Evolutionary conservation across 2,113 vertebrate genomes (phyloP), one percentile per base, ranked within the genome.

Genomic region (Meriones unguiculatus): DNA sequence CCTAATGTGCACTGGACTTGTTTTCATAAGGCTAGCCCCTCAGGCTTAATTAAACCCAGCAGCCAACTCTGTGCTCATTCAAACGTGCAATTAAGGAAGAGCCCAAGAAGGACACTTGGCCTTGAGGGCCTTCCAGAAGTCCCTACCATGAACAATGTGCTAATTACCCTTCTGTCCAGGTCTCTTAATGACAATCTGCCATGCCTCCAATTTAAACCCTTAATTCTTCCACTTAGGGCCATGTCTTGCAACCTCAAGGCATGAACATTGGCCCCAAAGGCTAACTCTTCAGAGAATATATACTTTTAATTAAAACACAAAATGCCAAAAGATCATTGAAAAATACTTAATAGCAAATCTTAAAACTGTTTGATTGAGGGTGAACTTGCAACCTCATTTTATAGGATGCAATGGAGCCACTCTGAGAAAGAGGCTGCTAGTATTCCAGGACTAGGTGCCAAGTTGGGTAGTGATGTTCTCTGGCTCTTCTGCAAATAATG

Each of bases 21-120:
- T 0, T 98, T 97, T 95, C 78, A 18, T 81, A 67, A 94, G 87
- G 86, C 93, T 97, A 96, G 78, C 95, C 94, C 98, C 96, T 80
- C 82, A 97, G 92, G 50, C 67, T 97, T 98, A 97, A 98, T 96
- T 98, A 97, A 98, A 97, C 54, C 35, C 62, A 87, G 70, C 69
- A 92, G 97, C 95, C 94, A 97, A 93, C 69, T 97, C 77, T 69
- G 93, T 73, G 90, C 96, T 94, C 84, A 41, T 94, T 97, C 87
- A 95, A 96, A 97, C 97, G 95, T 95, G 88, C 95, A 97, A 96
- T 97, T 98, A 98, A 97, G 77, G 78, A 96, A 91, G 96, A 95
- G 30, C 70, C 94, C 95, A 96, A 50, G 96, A 95, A 97, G 90
- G 81, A 86, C 87, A 17, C 90, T 89, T 90, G 96, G 96, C 97